These are phyloP conservation scores for Beroe forskalii DNA, from an alignment of 37 sponge, comb jelly and placozoan genomes.

Conservation along the genomic window DNA sequence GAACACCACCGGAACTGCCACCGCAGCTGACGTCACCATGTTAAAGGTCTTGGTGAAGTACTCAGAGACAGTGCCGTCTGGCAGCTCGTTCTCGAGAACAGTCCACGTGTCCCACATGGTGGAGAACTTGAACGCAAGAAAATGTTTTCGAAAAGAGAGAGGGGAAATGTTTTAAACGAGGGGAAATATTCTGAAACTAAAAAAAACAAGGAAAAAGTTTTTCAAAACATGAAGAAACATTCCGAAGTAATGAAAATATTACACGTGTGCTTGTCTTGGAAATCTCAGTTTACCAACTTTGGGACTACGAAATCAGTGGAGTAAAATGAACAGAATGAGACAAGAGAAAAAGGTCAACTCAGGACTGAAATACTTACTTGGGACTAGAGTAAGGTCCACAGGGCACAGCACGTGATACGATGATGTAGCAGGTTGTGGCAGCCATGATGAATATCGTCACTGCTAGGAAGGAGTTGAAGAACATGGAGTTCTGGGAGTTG, in stretches of 20 bases:
- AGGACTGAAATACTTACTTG: no score
- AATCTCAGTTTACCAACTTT: no score
- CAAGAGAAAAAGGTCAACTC: no score
- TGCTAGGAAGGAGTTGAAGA: slow-evolving; percentile 61
- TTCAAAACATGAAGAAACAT: no score
- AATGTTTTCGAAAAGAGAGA: neutral
- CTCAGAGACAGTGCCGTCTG: neutral
- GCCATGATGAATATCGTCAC: slow-evolving; percentile 21
- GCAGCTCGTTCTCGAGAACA: neutral
- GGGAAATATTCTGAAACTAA: no score
- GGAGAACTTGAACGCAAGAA: neutral
- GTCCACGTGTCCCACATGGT: slow-evolving; percentile 46
- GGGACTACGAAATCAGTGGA: no score
- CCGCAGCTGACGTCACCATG: slow-evolving; percentile 19
- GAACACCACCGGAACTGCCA: slow-evolving; percentile 39
- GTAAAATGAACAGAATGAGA: no score
- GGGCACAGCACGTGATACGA: neutral
- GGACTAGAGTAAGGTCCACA: slow-evolving; percentile 11
- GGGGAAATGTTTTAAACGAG: no score
- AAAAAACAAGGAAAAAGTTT: no score
- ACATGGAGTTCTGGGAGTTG: slow-evolving; percentile 58
- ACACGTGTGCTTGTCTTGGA: no score
- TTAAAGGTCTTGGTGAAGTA: neutral
- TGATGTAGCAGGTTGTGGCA: neutral
- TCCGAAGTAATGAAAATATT: no score